A percentile compares a stretch with the other conserved stretches of the same genome.
Evolutionary conservation across 2,797 vertebrate species (phyloP).

Genomic region (Ctenosaura bakeri): DNA sequence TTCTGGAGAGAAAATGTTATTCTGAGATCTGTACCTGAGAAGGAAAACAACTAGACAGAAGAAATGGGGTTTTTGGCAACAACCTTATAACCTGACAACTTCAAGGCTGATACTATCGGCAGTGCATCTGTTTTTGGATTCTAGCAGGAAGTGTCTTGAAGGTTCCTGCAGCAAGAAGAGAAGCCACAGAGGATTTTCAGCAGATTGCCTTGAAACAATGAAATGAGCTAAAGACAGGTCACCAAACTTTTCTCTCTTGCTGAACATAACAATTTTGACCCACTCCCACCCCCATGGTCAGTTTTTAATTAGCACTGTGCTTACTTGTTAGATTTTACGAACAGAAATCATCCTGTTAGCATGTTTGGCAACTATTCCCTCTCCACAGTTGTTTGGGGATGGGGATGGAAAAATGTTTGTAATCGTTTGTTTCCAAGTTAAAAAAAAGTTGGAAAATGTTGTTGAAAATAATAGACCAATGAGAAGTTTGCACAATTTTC

Average conservation of each 20-base stretch:
- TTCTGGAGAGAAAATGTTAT: slow-evolving; percentile 64
- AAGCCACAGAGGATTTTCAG: background rate
- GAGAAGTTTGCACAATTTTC: no score
- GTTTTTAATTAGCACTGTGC: slow-evolving; percentile 45
- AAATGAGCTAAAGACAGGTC: background rate
- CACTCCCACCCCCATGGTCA: slow-evolving; percentile 22
- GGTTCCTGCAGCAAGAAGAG: background rate
- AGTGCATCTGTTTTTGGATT: slow-evolving; percentile 51
- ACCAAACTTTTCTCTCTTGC: slow-evolving; percentile 55
- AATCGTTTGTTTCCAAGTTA: no score
- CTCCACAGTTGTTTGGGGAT: background rate
- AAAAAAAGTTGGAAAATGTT: no score
- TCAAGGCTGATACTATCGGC: slow-evolving; percentile 59
- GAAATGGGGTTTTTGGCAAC: slow-evolving; percentile 53
- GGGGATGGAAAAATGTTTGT: no score
- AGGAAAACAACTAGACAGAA: slow-evolving; percentile 52
- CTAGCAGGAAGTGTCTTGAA: slow-evolving; percentile 33
- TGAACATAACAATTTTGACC: slow-evolving; percentile 59
- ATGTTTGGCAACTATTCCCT: slow-evolving; percentile 38
- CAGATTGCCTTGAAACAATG: slow-evolving; percentile 3
- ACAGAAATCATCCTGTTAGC: slow-evolving; percentile 57
- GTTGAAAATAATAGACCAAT: no score
- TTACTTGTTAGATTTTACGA: slow-evolving; percentile 67
- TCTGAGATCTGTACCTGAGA: slow-evolving; percentile 65
- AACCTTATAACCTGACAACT: slow-evolving; percentile 36